Percentiles rank a stretch among this genome's conserved stretches.
These are phyloP conservation scores for Castor canadensis DNA, from an alignment of 2,113 vertebrate genomes.

Conservation along the genomic window DNA sequence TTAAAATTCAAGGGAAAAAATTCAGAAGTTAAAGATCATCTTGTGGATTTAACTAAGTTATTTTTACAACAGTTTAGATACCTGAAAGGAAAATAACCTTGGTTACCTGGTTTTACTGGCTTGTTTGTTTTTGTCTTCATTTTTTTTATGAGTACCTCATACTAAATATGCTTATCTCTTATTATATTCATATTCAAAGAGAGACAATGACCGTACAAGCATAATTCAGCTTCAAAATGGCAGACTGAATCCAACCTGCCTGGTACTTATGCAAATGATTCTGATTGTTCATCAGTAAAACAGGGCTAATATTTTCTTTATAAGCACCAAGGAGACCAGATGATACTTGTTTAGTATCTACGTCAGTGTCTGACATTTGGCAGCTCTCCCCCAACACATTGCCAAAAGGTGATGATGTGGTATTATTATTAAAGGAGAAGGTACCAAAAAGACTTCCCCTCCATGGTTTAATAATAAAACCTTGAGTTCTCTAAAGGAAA, in stretches of 20 bases:
- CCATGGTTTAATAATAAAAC: neutral
- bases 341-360: neutral
- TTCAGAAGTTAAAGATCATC: neutral
- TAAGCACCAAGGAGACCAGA: neutral
- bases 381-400: neutral
- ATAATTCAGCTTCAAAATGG: neutral
- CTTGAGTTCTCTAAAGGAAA: conserved; percentile 2
- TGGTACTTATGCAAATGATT: neutral
- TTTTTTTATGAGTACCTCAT: neutral
- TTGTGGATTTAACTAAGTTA: neutral
- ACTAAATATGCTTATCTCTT: neutral
- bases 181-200: neutral
- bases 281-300: neutral
- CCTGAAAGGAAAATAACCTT: neutral
- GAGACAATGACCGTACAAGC: neutral
- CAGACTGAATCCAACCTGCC: neutral
- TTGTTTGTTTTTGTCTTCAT: neutral
- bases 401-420: neutral
- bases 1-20: neutral
- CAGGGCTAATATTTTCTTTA: neutral
- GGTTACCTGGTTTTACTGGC: neutral
- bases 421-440: neutral
- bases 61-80: neutral
- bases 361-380: neutral
- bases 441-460: neutral